Percentiles rank a stretch among this genome's conserved stretches.
phyloP scores from a whole-genome alignment of 2,797 vertebrate species.

The Thripadectes ignobilis region DNA sequence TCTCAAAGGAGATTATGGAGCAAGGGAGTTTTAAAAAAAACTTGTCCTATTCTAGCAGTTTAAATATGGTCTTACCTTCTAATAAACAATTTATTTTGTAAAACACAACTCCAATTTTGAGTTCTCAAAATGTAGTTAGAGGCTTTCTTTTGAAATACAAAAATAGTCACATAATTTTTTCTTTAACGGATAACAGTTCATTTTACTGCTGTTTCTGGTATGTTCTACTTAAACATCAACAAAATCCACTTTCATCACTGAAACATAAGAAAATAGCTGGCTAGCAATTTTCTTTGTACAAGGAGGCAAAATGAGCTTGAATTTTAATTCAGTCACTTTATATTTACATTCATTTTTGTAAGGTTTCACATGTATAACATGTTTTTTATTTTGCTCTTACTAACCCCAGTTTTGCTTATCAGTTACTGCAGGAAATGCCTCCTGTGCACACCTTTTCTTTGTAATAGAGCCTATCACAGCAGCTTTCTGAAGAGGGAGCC shows the following conservation, averaged over 20 bases:
- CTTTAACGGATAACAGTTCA: neutral
- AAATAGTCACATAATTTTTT: neutral
- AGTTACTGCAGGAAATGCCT: neutral
- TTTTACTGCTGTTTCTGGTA: neutral
- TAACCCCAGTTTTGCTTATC: neutral
- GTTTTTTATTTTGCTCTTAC: neutral
- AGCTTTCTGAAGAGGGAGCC: conserved; percentile 55
- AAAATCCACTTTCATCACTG: neutral
- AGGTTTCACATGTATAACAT: neutral
- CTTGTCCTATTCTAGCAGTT: neutral
- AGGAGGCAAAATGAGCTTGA: neutral
- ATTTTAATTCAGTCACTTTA: neutral
- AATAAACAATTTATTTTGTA: neutral
- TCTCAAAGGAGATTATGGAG: neutral
- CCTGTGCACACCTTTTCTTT: neutral
- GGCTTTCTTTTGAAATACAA: neutral
- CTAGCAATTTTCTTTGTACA: neutral
- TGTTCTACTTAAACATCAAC: neutral
- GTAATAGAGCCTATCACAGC: neutral
- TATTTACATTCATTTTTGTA: neutral
- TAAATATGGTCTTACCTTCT: neutral
- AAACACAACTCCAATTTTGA: neutral
- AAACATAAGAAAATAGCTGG: neutral
- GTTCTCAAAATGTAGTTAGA: neutral
- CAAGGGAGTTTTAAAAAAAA: neutral